Percentiles rank a stretch among this genome's conserved stretches.
These are phyloP conservation scores for Elgaria multicarinata DNA, from an alignment of 2,113 vertebrate genomes.

Conservation along the genomic window DNA sequence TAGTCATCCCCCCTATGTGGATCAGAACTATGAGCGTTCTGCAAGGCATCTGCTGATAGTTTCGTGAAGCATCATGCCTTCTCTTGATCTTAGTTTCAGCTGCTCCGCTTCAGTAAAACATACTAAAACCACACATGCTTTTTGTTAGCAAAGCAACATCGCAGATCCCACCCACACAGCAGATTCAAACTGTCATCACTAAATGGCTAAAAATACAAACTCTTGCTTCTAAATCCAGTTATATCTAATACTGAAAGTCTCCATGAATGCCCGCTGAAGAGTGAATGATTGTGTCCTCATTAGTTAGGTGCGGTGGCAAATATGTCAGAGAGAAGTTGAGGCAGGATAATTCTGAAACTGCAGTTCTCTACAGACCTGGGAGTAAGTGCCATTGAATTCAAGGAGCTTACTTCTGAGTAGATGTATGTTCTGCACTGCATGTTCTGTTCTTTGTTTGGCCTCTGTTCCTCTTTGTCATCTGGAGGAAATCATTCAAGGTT, in stretches of 20 bases:
- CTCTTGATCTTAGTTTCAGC: not conserved
- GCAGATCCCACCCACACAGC: not conserved
- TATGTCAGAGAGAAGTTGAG: not conserved
- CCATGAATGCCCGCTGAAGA: not conserved
- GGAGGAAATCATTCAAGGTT: not conserved
- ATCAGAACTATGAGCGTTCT: not conserved
- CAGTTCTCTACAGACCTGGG: not conserved
- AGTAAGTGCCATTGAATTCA: not conserved
- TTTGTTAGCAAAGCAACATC: not conserved
- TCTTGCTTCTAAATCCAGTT: not conserved
- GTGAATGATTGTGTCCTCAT: not conserved
- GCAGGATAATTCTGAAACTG: not conserved
- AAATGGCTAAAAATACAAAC: constrained; percentile 5
- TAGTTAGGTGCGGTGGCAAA: not conserved
- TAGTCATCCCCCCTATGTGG: not conserved
- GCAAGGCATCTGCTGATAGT: not conserved
- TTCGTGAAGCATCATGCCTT: not conserved
- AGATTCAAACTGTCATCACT: not conserved
- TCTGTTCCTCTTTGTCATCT: not conserved
- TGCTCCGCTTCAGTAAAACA: not conserved
- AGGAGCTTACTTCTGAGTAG: not conserved
- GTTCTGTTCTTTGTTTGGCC: not conserved
- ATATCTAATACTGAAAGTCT: not conserved
- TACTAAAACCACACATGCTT: not conserved
- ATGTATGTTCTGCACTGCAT: not conserved